Evolutionary conservation across 2,797 vertebrate genomes (phyloP).

Genomic region (Mormyrops attenuatus): DNA sequence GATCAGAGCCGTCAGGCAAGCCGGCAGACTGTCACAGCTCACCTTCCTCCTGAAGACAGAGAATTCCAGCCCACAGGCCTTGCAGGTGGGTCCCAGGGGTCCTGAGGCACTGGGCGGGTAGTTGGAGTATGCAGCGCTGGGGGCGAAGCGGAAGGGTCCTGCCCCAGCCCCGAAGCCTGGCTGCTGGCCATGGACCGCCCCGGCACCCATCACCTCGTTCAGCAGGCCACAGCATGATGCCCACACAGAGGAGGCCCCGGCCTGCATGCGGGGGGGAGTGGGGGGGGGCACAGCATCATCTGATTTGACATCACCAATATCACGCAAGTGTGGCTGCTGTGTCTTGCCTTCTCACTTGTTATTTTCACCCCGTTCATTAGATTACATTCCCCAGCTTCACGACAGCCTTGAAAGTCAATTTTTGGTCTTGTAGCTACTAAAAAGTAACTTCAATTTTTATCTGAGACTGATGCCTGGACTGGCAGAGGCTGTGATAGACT

Average conservation of each 20-base stretch:
- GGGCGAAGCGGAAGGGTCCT: conserved; percentile 85
- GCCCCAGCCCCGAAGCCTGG: conserved; percentile 79
- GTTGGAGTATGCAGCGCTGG: conserved; percentile 78
- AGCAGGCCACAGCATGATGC: conserved; percentile 93
- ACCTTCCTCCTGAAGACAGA: conserved; percentile 95
- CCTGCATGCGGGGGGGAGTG: conserved; percentile 55
- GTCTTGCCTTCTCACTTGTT: background rate
- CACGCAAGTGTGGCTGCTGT: background rate
- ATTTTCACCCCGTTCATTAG: background rate
- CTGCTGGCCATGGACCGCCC: conserved; percentile 86
- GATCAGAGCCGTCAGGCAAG: background rate
- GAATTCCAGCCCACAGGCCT: conserved; percentile 89
- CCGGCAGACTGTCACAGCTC: conserved; percentile 33
- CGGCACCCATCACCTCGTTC: conserved; percentile 98
- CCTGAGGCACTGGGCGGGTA: conserved; percentile 73
- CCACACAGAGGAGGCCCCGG: conserved; percentile 96
- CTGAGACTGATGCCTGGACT: background rate
- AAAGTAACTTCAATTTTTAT: background rate
- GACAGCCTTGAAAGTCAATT: background rate
- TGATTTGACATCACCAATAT: background rate
- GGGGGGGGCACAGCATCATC: conserved; percentile 16
- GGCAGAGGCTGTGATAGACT: background rate
- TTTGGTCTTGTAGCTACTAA: background rate
- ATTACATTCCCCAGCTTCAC: background rate
- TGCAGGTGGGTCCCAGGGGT: conserved; percentile 77